Evolutionary conservation across 2,797 vertebrate genomes (phyloP).

Genomic region (Platyrinchus mystaceus): DNA sequence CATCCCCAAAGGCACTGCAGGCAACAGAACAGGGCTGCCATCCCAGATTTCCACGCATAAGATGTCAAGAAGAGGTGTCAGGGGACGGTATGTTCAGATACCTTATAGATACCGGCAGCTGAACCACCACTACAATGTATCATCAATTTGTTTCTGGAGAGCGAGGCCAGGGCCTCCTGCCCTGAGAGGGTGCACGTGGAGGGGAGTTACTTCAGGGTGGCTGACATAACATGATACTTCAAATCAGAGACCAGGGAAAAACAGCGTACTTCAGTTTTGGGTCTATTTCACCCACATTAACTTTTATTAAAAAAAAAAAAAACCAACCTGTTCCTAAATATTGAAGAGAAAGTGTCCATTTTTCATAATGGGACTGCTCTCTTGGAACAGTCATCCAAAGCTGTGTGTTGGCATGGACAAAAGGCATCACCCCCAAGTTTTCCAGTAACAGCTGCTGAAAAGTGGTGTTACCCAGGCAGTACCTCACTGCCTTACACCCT

Average conservation of each 20-base stretch:
- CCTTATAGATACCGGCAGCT: fast-evolving
- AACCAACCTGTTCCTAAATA: background rate
- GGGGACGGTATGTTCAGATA: background rate
- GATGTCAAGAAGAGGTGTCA: background rate
- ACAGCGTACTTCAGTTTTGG: background rate
- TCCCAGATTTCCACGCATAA: background rate
- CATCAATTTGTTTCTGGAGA: background rate
- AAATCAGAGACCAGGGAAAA: background rate
- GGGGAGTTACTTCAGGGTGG: background rate
- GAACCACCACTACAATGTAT: background rate
- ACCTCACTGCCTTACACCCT: background rate
- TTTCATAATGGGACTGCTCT: background rate
- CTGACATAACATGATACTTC: background rate
- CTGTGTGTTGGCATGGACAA: background rate
- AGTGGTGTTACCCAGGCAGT: background rate
- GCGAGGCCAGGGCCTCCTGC: fast-evolving
- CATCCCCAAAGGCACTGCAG: background rate
- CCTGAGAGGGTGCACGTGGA: fast-evolving
- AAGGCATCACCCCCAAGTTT: background rate
- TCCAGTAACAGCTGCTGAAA: background rate
- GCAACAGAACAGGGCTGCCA: background rate
- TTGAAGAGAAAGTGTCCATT: background rate
- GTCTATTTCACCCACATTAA: background rate
- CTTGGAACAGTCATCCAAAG: background rate
- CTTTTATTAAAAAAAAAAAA: background rate